Conservation (phyloP, 2,797 vertebrate species). For the Cossypha caffra region DNA sequence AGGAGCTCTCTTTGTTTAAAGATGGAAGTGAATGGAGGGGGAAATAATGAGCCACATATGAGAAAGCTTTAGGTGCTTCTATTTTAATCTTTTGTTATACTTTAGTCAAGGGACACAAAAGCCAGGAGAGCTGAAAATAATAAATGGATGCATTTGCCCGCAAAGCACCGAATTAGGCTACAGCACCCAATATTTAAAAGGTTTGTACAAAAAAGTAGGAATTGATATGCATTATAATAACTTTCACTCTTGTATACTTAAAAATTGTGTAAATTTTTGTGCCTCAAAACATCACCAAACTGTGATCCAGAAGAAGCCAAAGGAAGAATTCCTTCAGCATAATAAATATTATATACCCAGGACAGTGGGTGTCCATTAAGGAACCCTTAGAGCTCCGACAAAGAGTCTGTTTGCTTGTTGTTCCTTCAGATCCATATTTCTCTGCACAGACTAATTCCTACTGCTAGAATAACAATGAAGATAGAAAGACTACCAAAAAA, state of each 20-base stretch:
- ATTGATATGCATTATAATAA: not conserved
- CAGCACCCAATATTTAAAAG: not conserved
- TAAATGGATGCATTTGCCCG: not conserved
- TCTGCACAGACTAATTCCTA: not conserved
- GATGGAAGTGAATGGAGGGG: not conserved
- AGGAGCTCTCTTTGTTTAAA: not conserved
- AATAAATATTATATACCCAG: too few relatives aligned
- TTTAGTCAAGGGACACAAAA: not conserved
- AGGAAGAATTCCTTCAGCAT: not conserved
- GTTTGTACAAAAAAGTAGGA: not conserved
- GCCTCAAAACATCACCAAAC: not conserved
- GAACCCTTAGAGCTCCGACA: not conserved
- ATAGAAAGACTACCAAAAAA: not conserved
- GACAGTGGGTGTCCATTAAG: not conserved
- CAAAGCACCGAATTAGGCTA: not conserved
- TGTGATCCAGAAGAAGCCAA: not conserved
- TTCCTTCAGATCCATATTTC: not conserved
- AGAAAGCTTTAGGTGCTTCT: not conserved
- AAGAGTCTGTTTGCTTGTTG: not conserved
- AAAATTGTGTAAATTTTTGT: not conserved
- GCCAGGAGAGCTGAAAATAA: not conserved
- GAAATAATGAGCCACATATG: not conserved
- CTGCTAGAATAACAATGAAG: conserved; percentile 14
- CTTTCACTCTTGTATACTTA: not conserved
- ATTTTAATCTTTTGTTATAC: not conserved